Evolutionary conservation across 2,113 vertebrate species (phyloP), one percentile per base, ranked within the genome.

Genomic region (Vidua macroura): DNA sequence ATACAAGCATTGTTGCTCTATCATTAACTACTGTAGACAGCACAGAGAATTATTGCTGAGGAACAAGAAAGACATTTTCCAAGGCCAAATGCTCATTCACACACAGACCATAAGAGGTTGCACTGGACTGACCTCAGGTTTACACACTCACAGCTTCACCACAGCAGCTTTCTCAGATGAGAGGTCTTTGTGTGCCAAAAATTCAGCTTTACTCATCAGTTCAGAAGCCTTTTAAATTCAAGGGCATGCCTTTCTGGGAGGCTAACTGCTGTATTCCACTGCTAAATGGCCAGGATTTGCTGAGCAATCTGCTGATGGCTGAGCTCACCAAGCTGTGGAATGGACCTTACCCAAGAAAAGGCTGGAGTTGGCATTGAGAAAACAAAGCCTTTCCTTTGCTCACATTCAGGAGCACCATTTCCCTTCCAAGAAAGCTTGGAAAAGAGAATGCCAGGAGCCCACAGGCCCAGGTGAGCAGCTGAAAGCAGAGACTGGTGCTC

Each of bases 391-490:
- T 83, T n/a, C 30, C 64, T 97, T 88, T 77, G 43, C 37, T 93
- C 59, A 41, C 41, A 11, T 22, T 10, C 37, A 59, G 68, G 48
- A 89, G 68, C 83, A 64, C 10, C 72, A 28, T 70, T 73, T 48
- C 82, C 37, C 46, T 86, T 94, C 90, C 67, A 72, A 88, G 93
- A 90, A 44, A 41, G 64, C 74, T 82, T 51, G 82, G 86, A 75
- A 93, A 88, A 56, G 28, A 58, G 93, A 95, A 14, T 67, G 33
- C 74, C 19, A 70, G 80, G 94, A 88, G 66, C 87, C 67, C 13
- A 9, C 15, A 72, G 64, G 79, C 66, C 64, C 86, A 73, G 72
- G 82, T 17, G 62, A 95, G 84, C 88, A 74, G 93, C 56, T 25
- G 51, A 58, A 70, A 58, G 91, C 76, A 52, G 79, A 68, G 67